Evolutionary conservation across 2,888 invertebrate genomes (phyloP), one percentile per base, ranked within the genome.

Genomic region (Monopis laevigella): DNA sequence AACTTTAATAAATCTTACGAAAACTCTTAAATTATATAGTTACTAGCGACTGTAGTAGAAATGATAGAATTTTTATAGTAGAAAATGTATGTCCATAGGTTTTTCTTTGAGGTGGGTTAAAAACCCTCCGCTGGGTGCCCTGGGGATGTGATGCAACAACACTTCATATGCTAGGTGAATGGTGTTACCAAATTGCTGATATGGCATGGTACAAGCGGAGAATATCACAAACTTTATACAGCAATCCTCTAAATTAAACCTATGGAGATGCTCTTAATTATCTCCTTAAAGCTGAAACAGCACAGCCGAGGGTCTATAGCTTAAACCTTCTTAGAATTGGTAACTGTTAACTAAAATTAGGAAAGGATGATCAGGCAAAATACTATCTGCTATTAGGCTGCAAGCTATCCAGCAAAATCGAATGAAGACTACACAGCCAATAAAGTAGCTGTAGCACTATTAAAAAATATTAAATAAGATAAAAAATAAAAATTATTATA

Each of bases 181-280:
- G 92, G 90, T 93, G 92, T 58, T 95, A 84, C 58, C 85, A 89
- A 54, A 84, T 96, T 49, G 88, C 93, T 18, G 89, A 91, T 51
- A 75, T 96, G 68, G 87, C 92, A 0, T 93, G 93, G 91, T 88
- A 90, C 60, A 90, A 93, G 54, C 82, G 90, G 49, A 87, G 89
- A 67, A 84, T 93, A 43, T 92, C 92, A 1, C 82, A 87, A 45
- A 71, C 89, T 1, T 62, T 94, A 43, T 93, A 92, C 72, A 87
- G 87, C 0, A 81, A 87, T 3, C 91, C 93, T 10, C 96, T 96
- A 0, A 67, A 77, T 13, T 90, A 93, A 0, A 85, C 87, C 0
- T 96, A 87, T 60, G 88, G 93, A 61, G 93, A 94, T 71, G 96
- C 96, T n/a, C 80, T 94, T 30, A 75, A 86, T 50, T 90, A 89